Evolutionary conservation across 1,140 invertebrate genomes (phyloP), one percentile per base, ranked within the genome.

Genomic region (Papilio polyxenes): DNA sequence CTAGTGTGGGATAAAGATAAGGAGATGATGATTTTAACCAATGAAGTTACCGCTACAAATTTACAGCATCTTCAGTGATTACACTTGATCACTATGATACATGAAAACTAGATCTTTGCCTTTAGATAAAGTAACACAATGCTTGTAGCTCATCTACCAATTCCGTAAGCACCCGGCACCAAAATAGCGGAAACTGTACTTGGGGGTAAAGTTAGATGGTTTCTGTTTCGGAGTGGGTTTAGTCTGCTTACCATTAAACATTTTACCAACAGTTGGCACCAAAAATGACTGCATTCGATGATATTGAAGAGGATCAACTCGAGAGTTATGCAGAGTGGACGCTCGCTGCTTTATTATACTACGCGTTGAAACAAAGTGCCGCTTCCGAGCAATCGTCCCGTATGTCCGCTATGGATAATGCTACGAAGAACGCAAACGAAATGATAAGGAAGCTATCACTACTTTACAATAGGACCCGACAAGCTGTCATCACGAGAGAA

Each of bases 381-480:
- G 98, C 98, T 91, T 98, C 98, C 77, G 99, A 99, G 94, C 99
- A 99, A 95, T 98, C 98, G 51, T 98, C 98, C 23, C 96, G 99
- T 80, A 99, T 99, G 99, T 99, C 98, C 82, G 98, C 99, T 89
- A 99, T 99, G 99, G 99, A 99, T 93, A 98, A 98, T 88, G 99
- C 99, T 56, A 99, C 97, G 90, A 99, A 99, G 95, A 99, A 99
- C 92, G 99, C 99, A 44, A 98, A 98, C 87, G 99, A 99, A 91
- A 99, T 99, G 98, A 99, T 99, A 95, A 97, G 98, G 85, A 99
- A 99, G 90, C 95, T 99, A 40, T 99, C 98, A 2, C 93, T 99
- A 81, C 98, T 98, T 44, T 99, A 98, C 96, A 99, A 99, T 95
- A 96, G 99, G 89, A 99, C 99, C 84, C 96, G 99, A 94, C 99